Base-by-base conservation (phyloP, 2,797 vertebrate genomes). In the Crocidura indochinensis region DNA sequence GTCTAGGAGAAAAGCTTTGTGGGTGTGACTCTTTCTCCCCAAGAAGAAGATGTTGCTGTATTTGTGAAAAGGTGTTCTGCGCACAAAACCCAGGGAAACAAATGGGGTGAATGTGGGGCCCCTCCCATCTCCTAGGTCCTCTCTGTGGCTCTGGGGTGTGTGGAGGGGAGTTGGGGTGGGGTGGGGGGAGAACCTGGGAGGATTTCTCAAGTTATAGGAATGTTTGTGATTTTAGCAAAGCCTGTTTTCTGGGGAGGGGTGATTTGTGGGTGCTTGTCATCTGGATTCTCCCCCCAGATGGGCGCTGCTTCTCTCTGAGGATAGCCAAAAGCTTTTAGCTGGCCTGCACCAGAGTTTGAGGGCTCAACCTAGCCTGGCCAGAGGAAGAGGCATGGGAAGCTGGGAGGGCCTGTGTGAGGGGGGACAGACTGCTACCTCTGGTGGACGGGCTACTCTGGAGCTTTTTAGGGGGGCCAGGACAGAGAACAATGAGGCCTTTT, bases 391-490 rank as follows among this genome's bases (percentile, higher is more conserved):
- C 17, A 20, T 60, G 56, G 4, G 19, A 60, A 60, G 56, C 19
- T 17, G 19, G 56, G 56, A 20, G 6, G 15, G 56, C 22, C 22
- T 60, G 15, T 44, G n/a, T 76, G 29, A n/a, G 19, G 3, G 17
- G n/a, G 79, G 51, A 38, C 38, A 38, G 38, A 38, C 38, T 38
- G 38, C 38, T 38, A 38, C 8, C 7, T 60, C n/a, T 49, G 60
- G 12, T 68, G 68, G 19, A 31, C 38, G 0, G 72, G 14, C 15
- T 19, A 44, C 68, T 62, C 38, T 4, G 10, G 11, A 53, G 60
- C 17, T 2, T 6, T 20, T 11, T 20, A 0, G 53, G 46, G 10
- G 22, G 0, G 4, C 3, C 74, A 22, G 14, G 1, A 8, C 38
- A 12, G 24, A 80, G 29, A 69, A 19, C 53, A 60, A 19, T 20